Conservation (phyloP, 2,113 vertebrate genomes). For the Corydoras maculifer region DNA sequence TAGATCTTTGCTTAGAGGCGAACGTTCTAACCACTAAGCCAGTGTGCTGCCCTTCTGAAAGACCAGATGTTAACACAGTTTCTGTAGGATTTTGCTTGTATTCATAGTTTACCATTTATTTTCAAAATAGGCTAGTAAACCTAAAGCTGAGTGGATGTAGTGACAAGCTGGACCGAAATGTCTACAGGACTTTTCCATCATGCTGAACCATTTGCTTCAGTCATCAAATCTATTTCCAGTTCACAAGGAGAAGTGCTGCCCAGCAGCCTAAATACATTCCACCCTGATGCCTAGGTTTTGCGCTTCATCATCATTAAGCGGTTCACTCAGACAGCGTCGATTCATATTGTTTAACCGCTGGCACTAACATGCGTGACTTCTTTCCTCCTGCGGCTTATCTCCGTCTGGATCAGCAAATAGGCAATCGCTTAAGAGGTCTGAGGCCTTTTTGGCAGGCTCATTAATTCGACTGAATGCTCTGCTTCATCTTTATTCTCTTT, state of each 20-base stretch:
- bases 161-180: no score
- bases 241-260: not conserved
- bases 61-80: no score
- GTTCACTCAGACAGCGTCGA: conserved; percentile 16
- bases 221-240: not conserved
- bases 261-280: not conserved
- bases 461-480: conserved; percentile 28
- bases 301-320: conserved; percentile 33
- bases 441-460: conserved; percentile 31
- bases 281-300: not conserved
- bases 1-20: no score
- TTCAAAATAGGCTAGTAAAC: no score
- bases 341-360: conserved; percentile 37
- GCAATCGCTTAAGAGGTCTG: conserved; percentile 35
- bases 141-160: no score
- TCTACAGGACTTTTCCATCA: not conserved
- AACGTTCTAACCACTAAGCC: no score
- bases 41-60: no score
- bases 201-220: conserved; percentile 4
- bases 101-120: no score
- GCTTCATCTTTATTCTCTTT: conserved; percentile 31
- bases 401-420: conserved; percentile 26
- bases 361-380: conserved; percentile 12
- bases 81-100: no score
- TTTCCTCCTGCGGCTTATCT: conserved; percentile 4